phyloP scores from a whole-genome alignment of 1,140 invertebrate species.

The Calephelis nemesis region DNA sequence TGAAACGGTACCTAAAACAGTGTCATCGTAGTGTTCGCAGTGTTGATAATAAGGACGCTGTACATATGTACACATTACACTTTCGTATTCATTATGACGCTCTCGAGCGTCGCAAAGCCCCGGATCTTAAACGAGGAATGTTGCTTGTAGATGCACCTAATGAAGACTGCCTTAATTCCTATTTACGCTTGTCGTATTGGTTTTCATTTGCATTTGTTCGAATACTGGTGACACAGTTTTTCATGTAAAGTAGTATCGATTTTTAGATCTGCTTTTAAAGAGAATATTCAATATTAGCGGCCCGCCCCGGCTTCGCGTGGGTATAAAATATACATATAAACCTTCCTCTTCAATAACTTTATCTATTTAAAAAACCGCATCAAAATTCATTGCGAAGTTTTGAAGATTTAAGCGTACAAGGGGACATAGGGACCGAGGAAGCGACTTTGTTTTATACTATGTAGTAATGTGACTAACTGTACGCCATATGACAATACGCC shows the following conservation, averaged over 20 bases:
- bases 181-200: conserved; percentile 21
- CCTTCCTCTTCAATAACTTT: too few species aligned
- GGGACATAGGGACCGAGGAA: too few species aligned
- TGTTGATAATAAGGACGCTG: conserved; percentile 36
- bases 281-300: too few species aligned
- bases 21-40: conserved; percentile 35
- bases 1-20: conserved; percentile 23
- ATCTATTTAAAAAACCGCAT: too few species aligned
- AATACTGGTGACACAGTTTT: conserved; percentile 9
- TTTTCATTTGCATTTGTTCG: conserved; percentile 8
- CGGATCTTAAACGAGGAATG: conserved; percentile 26
- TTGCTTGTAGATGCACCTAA: conserved; percentile 16
- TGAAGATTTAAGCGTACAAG: too few species aligned
- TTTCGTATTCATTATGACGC: conserved; percentile 36
- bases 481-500: too few species aligned
- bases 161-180: conserved; percentile 18
- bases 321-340: too few species aligned
- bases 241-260: conserved; percentile 1
- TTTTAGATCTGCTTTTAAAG: too few species aligned
- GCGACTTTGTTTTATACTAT: too few species aligned
- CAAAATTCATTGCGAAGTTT: too few species aligned
- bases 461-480: too few species aligned
- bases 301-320: too few species aligned
- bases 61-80: conserved; percentile 30
- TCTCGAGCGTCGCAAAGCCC: conserved; percentile 26